A percentile compares a stretch with the other conserved stretches of the same genome.
These are phyloP conservation scores for Patella depressa DNA, from an alignment of 2,888 invertebrate genomes.

Conservation along the genomic window DNA sequence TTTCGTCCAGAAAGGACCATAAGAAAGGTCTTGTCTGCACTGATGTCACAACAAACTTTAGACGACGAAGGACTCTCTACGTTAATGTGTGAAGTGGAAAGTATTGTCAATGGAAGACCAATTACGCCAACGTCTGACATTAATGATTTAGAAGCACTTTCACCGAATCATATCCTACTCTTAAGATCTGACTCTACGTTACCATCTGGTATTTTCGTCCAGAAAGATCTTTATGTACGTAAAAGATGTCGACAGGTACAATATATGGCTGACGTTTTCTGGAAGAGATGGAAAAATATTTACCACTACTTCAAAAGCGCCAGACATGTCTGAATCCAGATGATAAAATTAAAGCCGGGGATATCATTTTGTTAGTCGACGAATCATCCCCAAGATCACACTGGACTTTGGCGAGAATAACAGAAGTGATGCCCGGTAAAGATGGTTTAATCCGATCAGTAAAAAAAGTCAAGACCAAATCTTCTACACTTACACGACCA, in stretches of 20 bases:
- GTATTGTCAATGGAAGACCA: slow-evolving; percentile 30
- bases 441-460: slow-evolving; percentile 4
- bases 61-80: slow-evolving; percentile 5
- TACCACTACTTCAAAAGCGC: not conserved
- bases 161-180: slow-evolving; percentile 33
- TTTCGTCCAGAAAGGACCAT: slow-evolving; percentile 21
- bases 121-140: slow-evolving; percentile 22
- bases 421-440: not conserved
- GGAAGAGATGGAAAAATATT: not conserved
- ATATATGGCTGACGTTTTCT: slow-evolving; percentile 16
- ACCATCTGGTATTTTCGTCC: slow-evolving; percentile 31
- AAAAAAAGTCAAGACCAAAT: slow-evolving; percentile 6
- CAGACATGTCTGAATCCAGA: slow-evolving; percentile 15
- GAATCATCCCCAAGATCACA: not conserved
- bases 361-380: not conserved
- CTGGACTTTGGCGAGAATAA: not conserved
- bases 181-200: slow-evolving; percentile 5
- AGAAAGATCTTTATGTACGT: slow-evolving; percentile 27
- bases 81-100: slow-evolving; percentile 14
- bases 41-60: not conserved
- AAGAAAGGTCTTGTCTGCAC: slow-evolving; percentile 3
- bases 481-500: not conserved
- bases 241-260: slow-evolving; percentile 30
- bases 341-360: not conserved
- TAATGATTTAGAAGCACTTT: slow-evolving; percentile 25